phyloP scores from a whole-genome alignment of 2,888 invertebrate genomes.

The Meghimatium bilineatum region DNA sequence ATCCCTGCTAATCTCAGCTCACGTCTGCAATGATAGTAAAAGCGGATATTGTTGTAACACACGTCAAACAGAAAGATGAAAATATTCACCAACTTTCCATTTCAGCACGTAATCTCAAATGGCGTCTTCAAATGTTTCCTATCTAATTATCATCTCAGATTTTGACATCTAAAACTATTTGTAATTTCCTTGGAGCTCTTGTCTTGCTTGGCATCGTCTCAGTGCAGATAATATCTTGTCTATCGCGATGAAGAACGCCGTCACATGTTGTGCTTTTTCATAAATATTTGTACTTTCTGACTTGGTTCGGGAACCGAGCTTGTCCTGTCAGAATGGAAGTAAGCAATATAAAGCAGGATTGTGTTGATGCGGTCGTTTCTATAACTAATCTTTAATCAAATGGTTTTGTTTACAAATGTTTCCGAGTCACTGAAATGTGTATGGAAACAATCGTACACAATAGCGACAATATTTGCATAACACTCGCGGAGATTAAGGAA shows the following conservation, averaged over 20 bases:
- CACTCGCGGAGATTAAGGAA: too few species aligned
- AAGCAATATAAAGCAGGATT: not conserved
- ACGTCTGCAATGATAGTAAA: not conserved
- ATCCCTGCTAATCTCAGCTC: slow-evolving; percentile 3
- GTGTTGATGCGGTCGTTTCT: not conserved
- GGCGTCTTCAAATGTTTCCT: not conserved
- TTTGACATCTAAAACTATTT: slow-evolving; percentile 23
- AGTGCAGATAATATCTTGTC: not conserved
- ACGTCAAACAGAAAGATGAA: not conserved
- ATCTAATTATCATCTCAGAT: slow-evolving; percentile 8
- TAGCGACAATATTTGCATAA: too few species aligned
- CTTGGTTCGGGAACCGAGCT: not conserved
- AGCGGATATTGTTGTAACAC: not conserved
- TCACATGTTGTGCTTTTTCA: not conserved
- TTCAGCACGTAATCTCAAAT: not conserved
- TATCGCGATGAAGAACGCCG: not conserved
- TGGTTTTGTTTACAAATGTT: not conserved
- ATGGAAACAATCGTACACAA: not conserved
- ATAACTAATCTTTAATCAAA: not conserved
- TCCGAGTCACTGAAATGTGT: not conserved
- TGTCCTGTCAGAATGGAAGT: not conserved
- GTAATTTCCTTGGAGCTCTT: not conserved
- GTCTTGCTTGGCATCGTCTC: not conserved
- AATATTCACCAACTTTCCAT: slow-evolving; percentile 2
- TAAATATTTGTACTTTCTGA: not conserved